A percentile compares a stretch with the other conserved stretches of the same genome.
Conservation (phyloP, 2,797 vertebrate genomes). For the Girardinus metallicus region DNA sequence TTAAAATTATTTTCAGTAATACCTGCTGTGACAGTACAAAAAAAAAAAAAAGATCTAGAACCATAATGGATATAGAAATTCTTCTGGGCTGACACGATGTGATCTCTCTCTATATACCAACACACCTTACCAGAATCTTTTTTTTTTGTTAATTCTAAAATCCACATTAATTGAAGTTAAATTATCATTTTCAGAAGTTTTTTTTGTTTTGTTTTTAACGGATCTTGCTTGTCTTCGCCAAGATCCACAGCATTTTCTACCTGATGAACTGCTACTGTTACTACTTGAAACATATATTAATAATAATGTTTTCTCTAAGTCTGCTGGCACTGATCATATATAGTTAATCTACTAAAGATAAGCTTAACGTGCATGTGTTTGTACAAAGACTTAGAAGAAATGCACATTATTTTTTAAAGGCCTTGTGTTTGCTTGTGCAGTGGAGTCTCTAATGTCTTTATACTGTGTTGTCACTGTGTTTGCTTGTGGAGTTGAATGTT, state of each 20-base stretch:
- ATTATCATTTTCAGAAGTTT: constrained; percentile 6
- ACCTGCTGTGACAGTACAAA: not conserved
- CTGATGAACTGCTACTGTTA: not conserved
- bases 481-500: constrained; percentile 43
- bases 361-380: not conserved
- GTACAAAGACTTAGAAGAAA: not conserved
- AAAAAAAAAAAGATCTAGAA: not conserved
- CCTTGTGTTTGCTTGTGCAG: constrained; percentile 34
- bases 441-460: too few relatives aligned
- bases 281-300: constrained; percentile 15
- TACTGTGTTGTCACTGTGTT: constrained; percentile 31
- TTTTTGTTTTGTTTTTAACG: not conserved
- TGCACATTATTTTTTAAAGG: not conserved
- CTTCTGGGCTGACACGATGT: not conserved
- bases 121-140: not conserved
- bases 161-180: not conserved
- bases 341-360: not conserved
- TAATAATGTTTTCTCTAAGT: constrained; percentile 10
- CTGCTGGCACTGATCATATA: not conserved
- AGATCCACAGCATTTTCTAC: not conserved
- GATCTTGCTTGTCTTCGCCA: not conserved
- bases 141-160: not conserved
- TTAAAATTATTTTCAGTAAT: constrained; percentile 12
- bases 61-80: not conserved
- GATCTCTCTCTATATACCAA: not conserved